These are phyloP conservation scores for Chinchilla lanigera DNA, from an alignment of 2,113 vertebrate genomes.

Conservation along the genomic window DNA sequence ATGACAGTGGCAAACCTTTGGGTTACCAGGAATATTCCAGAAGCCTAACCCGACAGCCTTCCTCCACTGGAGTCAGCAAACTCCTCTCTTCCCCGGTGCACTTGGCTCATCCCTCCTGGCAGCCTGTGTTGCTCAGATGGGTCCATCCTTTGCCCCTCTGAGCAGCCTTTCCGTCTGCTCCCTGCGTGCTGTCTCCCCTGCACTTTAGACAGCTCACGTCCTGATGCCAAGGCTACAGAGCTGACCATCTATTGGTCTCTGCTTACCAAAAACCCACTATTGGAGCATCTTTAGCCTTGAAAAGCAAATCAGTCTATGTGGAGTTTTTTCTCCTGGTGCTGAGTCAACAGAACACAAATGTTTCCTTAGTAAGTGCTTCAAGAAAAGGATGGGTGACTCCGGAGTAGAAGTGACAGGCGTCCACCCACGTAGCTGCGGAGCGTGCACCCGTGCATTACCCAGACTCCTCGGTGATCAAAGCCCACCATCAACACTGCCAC, in stretches of 20 bases:
- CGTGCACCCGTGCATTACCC: not conserved
- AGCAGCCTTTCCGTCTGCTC: not conserved
- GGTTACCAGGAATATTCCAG: not conserved
- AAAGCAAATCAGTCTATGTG: not conserved
- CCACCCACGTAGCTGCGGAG: not conserved
- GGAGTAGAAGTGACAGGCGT: not conserved
- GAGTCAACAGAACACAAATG: not conserved
- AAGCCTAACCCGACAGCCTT: not conserved
- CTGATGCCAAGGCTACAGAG: not conserved
- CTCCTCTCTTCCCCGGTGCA: not conserved
- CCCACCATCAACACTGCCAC: not conserved
- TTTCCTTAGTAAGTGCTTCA: not conserved
- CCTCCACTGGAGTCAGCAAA: not conserved
- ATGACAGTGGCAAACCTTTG: not conserved
- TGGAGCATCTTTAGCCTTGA: not conserved
- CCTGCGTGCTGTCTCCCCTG: not conserved
- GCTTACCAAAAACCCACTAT: not conserved
- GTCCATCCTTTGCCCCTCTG: not conserved
- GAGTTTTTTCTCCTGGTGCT: not conserved
- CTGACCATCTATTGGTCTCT: not conserved
- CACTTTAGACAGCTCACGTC: not conserved
- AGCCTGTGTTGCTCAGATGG: not conserved
- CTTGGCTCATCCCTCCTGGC: accelerated
- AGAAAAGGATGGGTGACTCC: not conserved
- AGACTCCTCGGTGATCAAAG: not conserved